Percentiles rank a stretch among this genome's conserved stretches.
Evolutionary conservation across 2,113 vertebrate species (phyloP).

Genomic region (Sterna hirundo): DNA sequence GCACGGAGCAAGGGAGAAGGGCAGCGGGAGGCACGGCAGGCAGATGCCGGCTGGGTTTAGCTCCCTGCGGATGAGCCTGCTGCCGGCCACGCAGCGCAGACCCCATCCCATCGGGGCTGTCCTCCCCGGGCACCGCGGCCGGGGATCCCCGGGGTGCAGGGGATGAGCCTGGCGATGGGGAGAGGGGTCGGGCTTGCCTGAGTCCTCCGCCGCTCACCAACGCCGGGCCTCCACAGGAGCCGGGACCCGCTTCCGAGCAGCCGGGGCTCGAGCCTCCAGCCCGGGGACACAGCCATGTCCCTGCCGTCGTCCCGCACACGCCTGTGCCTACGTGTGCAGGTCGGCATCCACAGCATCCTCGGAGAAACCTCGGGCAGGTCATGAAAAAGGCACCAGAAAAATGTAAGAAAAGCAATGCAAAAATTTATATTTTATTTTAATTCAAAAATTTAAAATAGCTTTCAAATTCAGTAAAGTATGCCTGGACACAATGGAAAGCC

Average conservation of each 20-base stretch:
- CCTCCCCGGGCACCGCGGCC: neutral
- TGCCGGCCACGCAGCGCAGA: neutral
- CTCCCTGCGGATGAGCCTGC: neutral
- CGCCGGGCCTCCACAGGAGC: neutral
- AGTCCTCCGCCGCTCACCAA: accelerated
- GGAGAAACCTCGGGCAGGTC: neutral
- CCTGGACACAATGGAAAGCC: constrained; percentile 95
- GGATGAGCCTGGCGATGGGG: neutral
- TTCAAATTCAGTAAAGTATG: constrained; percentile 97
- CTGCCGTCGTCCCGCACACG: accelerated
- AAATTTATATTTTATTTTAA: constrained; percentile 95
- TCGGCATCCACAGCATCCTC: neutral
- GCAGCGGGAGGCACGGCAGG: accelerated
- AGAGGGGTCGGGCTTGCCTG: neutral
- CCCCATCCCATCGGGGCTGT: accelerated
- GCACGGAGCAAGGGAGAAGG: neutral
- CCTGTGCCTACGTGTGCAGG: accelerated
- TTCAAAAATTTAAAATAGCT: constrained; percentile 99
- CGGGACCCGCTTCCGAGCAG: neutral
- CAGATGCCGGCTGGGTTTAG: neutral
- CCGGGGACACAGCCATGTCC: accelerated
- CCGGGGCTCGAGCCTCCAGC: neutral
- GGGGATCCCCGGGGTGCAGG: neutral
- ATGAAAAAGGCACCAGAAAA: neutral
- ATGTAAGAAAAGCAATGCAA: constrained; percentile 80